Evolutionary conservation across 2,113 vertebrate genomes (phyloP), one percentile per base, ranked within the genome.

Genomic region (Python bivittatus): DNA sequence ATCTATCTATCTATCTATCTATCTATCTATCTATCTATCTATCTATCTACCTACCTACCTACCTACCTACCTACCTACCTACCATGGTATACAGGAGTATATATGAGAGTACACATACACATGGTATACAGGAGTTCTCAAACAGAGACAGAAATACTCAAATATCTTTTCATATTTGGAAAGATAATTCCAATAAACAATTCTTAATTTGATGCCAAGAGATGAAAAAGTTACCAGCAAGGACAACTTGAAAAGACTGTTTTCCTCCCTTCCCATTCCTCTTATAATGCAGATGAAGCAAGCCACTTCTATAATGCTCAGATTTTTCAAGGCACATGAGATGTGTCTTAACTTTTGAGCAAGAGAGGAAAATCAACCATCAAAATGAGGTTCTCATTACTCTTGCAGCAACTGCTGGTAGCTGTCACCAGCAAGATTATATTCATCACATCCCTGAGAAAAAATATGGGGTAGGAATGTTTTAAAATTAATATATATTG

Each of bases 131-230:
- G 33, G 33, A 38, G 33, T 54, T 11, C 29, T 22, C 15, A 86
- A 29, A 33, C 6, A 88, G 4, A 57, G 17, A 58, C 20, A 58
- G 9, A 57, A 79, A 79, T 79, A 79, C 20, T 88, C 86, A 25
- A 86, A 6, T 27, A 86, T 33, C 54, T 88, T 57, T 57, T 88
- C 54, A 57, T 57, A 57, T 57, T 58, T 88, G 54, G 11, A 57
- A 8, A n/a, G n/a, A n/a, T n/a, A n/a, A n/a, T n/a, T n/a, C n/a
- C 53, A 91, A 87, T 89, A 94, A 92, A 0, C 0, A 79, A 61
- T 93, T 33, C 88, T 0, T 1, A 54, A 85, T 93, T 83, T 94
- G 85, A 88, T 92, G 72, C 25, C 44, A 23, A 33, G 25, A 61
- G 10, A 10, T 25, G 72, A 42, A 79, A 52, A 48, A 0, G 64